Conservation (phyloP, 2,113 vertebrate species). For the Coptodon rendalli region DNA sequence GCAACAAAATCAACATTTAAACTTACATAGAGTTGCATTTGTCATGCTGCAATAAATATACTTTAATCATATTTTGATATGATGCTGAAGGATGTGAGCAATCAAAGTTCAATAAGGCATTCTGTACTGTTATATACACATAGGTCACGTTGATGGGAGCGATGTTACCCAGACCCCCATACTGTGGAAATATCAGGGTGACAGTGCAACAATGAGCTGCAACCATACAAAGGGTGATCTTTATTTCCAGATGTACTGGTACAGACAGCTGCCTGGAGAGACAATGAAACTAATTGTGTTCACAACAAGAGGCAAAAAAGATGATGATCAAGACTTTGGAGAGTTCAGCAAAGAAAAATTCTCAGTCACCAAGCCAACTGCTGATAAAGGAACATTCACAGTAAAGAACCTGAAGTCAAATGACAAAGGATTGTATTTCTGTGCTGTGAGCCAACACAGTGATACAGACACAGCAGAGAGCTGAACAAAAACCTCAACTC, state of each 20-base stretch:
- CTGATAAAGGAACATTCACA: not conserved
- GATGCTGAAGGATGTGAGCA: not conserved
- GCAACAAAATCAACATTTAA: not conserved
- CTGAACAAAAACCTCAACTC: not conserved
- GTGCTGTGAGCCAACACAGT: slow-evolving; percentile 4
- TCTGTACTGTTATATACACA: not conserved
- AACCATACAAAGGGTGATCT: not conserved
- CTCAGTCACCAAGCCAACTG: not conserved
- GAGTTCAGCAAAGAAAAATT: not conserved
- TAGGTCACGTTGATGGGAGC: not conserved
- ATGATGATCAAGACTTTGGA: not conserved
- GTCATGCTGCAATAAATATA: accelerated
- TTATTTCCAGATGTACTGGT: slow-evolving; percentile 59
- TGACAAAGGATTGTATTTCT: slow-evolving; percentile 25
- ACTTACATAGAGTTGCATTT: not conserved
- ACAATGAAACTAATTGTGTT: slow-evolving; percentile 33
- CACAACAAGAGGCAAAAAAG: accelerated
- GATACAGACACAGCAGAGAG: not conserved
- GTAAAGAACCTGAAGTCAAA: not conserved
- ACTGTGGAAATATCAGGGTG: not conserved
- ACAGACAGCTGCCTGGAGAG: slow-evolving; percentile 42
- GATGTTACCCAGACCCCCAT: not conserved
- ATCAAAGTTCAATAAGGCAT: not conserved
- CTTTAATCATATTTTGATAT: not conserved
- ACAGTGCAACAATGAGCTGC: slow-evolving; percentile 6